These are phyloP conservation scores for Megaceryle alcyon DNA, from an alignment of 2,797 vertebrate species.

Conservation along the genomic window DNA sequence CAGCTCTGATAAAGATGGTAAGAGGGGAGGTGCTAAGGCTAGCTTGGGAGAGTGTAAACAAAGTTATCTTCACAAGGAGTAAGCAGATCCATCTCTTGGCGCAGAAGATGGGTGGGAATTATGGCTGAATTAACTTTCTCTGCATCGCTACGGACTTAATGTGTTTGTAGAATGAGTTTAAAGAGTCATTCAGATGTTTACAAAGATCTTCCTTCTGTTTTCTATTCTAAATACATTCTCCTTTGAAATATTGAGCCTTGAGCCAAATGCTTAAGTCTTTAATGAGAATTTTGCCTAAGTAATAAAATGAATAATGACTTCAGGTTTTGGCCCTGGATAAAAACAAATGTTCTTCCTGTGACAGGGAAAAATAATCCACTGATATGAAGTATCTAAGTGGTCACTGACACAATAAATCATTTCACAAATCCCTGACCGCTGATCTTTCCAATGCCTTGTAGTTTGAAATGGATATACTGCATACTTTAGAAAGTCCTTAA, in stretches of 20 bases:
- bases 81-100: background rate
- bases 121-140: background rate
- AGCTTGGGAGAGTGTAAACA: background rate
- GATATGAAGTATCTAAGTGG: background rate
- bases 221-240: constrained; percentile 2
- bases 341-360: constrained; percentile 5
- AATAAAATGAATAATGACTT: constrained; percentile 25
- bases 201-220: background rate
- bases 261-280: background rate
- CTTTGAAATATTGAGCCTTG: background rate
- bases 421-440: background rate
- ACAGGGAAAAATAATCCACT: background rate
- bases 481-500: background rate
- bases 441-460: background rate
- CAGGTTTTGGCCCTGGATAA: constrained; percentile 8
- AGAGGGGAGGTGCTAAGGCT: background rate
- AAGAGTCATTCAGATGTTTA: background rate
- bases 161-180: constrained; percentile 1
- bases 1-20: background rate
- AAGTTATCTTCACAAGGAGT: background rate
- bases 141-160: background rate
- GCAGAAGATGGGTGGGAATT: background rate
- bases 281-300: constrained; percentile 12
- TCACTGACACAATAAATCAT: background rate
- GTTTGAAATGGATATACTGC: background rate